These are phyloP conservation scores for Periparus ater DNA, from an alignment of 2,797 vertebrate species.

Conservation along the genomic window DNA sequence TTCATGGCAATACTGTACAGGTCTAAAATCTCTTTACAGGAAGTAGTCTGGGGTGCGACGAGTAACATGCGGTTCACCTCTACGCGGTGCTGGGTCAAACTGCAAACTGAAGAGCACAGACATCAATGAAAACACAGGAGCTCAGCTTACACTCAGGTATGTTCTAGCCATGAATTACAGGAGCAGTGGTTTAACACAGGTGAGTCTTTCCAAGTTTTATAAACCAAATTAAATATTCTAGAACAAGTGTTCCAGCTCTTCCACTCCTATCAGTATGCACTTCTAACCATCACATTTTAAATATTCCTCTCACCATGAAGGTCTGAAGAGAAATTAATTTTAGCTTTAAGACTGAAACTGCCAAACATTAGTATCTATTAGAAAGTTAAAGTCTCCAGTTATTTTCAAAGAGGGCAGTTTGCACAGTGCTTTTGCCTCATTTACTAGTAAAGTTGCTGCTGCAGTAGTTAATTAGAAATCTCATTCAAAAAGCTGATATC, in stretches of 20 bases:
- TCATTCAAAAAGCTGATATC: not conserved
- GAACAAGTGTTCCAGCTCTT: not conserved
- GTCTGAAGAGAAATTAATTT: not conserved
- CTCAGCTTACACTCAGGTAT: fast-evolving
- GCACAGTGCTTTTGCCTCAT: not conserved
- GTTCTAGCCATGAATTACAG: not conserved
- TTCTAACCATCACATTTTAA: not conserved
- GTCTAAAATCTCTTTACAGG: slow-evolving; percentile 86
- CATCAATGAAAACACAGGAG: not conserved
- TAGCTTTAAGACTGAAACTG: not conserved
- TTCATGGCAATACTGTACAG: slow-evolving; percentile 89
- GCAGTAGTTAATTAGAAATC: not conserved
- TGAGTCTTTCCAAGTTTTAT: not conserved
- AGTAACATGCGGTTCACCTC: slow-evolving; percentile 96
- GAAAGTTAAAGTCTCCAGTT: not conserved
- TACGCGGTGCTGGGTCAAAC: slow-evolving; percentile 94
- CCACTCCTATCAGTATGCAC: not conserved
- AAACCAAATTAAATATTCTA: not conserved
- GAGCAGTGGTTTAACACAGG: not conserved
- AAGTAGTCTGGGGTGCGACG: slow-evolving; percentile 98
- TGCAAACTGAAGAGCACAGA: slow-evolving; percentile 85
- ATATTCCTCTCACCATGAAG: not conserved
- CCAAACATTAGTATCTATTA: not conserved
- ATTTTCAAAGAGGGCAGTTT: not conserved
- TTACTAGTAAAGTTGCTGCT: not conserved